Base-by-base conservation (phyloP, 2,888 invertebrate species). In the Schizaphis graminum region DNA sequence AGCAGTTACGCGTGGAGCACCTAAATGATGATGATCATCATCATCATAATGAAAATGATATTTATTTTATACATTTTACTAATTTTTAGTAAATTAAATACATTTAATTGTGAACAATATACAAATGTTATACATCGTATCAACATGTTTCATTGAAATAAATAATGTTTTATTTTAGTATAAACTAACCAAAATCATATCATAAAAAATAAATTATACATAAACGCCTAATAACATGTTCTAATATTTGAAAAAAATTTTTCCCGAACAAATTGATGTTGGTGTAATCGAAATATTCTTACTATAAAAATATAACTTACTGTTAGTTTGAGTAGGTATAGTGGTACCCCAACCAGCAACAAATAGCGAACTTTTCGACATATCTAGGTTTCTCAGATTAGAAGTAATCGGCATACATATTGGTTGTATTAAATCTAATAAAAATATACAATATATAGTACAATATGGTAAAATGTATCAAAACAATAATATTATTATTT, bases 261-360 rank as follows among this genome's bases (percentile, higher is more conserved):
- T 11, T 77, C 11, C 21, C 3, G 53, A 21, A 77, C 13, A n/a
- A 35, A 77, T 77, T 53, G 16, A 21, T 21, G 5, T 53, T 47
- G 44, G 44, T 47, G 44, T 7, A 47, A 47, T 47, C 7, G 0
- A 47, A 47, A 47, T 47, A 47, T 21, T 77, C 8, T 41, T 35
- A 35, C 21, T 41, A 7, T 7, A 47, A 47, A 56, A 13, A 26
- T 53, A 0, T 24, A 24, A 28, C 56, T 57, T 26, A 86, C 56
- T 92, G 77, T 21, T 8, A 35, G 77, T 21, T 8, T 2, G 0
- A 21, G 21, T 77, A 35, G 28, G 57, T 13, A 35, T 7, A 53
- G 56, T 28, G 26, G 11, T 24, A n/a, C 94, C 94, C 94, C 94
- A 94, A 49, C 94, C 94, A 5, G 89, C 89, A 24, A 94, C 84